Percentiles rank a stretch among this genome's conserved stretches.
Evolutionary conservation across 2,113 vertebrate species (phyloP).

Genomic region (Gambusia holbrooki): DNA sequence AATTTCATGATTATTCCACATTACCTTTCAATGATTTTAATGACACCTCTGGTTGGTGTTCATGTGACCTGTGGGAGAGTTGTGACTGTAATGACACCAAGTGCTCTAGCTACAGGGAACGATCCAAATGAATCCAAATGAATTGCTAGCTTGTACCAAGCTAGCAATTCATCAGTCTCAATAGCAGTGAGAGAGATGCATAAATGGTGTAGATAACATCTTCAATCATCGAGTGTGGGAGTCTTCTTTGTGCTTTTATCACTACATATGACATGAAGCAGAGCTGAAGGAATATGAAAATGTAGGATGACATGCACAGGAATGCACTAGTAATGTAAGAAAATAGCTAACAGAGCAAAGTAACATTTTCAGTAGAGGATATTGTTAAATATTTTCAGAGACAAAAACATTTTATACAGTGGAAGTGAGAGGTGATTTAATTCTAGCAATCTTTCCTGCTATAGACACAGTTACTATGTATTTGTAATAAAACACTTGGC

Average conservation of each 20-base stretch:
- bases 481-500: no score
- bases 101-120: background rate
- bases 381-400: no score
- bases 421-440: background rate
- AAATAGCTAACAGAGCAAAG: background rate
- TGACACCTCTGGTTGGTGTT: background rate
- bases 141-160: no score
- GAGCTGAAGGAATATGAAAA: background rate
- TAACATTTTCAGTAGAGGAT: no score
- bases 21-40: background rate
- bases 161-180: background rate
- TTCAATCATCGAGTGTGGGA: background rate
- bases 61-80: background rate
- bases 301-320: background rate
- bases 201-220: background rate
- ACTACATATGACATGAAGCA: background rate
- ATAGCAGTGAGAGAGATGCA: background rate
- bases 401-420: background rate
- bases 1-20: background rate
- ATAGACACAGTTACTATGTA: no score
- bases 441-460: no score
- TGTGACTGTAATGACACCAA: background rate
- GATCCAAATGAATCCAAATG: background rate
- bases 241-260: background rate
- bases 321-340: background rate